Base-by-base conservation (phyloP, 1,140 invertebrate species). In the Centruroides vittatus region DNA sequence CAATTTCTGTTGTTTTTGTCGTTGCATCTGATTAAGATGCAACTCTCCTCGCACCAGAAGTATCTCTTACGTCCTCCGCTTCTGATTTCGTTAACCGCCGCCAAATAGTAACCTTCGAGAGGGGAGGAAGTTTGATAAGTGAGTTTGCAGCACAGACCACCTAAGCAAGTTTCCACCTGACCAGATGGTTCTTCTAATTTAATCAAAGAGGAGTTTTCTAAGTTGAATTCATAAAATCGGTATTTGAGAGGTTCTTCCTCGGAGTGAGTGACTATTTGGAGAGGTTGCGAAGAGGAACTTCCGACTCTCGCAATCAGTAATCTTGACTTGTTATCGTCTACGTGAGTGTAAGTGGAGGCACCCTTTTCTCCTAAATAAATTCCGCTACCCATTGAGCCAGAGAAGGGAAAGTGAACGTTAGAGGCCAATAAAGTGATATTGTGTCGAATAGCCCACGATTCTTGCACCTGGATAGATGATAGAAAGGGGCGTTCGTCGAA, bases 401-500 rank as follows among this genome's bases (percentile, higher is more conserved):
- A 8, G n/a, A 13, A 35, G 0, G 78, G 76, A 5, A 65, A 46
- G 55, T 81, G 79, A 59, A 80, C 77, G 35, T 80, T 79, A 0
- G 83, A 73, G 0, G 72, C 76, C 7, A 84, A 67, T 3, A 84
- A 70, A 65, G 82, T 83, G 0, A 82, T 76, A 10, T 79, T 68
- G 35, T 78, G 73, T 0, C 72, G 70, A 11, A 72, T 74, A 0
- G 82, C 74, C 75, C 80, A 84, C 4, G 73, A 75, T 3, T 73
- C 70, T 65, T 82, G 81, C 10, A 73, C 76, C 66, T 78, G 73
- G 58, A 76, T 65, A 11, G 78, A 73, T 63, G 23, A 5, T 5
- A 88, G 73, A 67, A 86, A 86, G 1, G 85, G 86, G 6, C 83
- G 65, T 64, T 85, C 81, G 5, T 84, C 82, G 67, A 81, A 82